These are phyloP conservation scores for Allolobophora icterica DNA, from an alignment of 2,888 invertebrate species.

Conservation along the genomic window DNA sequence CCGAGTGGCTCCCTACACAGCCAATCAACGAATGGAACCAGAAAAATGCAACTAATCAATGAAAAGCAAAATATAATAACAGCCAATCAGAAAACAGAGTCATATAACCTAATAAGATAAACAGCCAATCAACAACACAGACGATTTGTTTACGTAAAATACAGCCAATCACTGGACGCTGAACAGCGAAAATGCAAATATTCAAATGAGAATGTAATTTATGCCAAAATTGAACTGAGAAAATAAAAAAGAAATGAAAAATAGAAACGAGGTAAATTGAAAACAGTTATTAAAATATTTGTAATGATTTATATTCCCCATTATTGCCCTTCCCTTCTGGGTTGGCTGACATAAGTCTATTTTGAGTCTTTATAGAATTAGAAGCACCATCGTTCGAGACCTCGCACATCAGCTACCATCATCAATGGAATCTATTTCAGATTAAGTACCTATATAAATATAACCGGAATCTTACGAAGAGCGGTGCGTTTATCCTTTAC, in stretches of 20 bases:
- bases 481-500: slow-evolving; percentile 68
- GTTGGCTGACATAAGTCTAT: background rate
- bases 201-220: background rate
- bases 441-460: background rate
- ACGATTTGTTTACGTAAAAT: no score
- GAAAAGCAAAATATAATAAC: background rate
- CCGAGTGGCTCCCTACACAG: slow-evolving; percentile 83
- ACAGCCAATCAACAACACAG: background rate
- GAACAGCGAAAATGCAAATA: background rate
- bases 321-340: background rate
- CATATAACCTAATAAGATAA: background rate
- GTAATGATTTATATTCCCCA: background rate
- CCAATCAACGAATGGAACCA: background rate
- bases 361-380: background rate
- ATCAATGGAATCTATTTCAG: background rate
- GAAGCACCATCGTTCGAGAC: background rate
- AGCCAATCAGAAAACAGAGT: background rate
- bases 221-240: background rate
- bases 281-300: background rate
- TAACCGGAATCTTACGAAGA: background rate
- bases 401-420: background rate
- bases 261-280: background rate
- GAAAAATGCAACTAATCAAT: background rate
- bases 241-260: background rate
- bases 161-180: background rate